phyloP scores from a whole-genome alignment of 53 echinoderm and acorn worm genomes.

The Apostichopus leukothele region DNA sequence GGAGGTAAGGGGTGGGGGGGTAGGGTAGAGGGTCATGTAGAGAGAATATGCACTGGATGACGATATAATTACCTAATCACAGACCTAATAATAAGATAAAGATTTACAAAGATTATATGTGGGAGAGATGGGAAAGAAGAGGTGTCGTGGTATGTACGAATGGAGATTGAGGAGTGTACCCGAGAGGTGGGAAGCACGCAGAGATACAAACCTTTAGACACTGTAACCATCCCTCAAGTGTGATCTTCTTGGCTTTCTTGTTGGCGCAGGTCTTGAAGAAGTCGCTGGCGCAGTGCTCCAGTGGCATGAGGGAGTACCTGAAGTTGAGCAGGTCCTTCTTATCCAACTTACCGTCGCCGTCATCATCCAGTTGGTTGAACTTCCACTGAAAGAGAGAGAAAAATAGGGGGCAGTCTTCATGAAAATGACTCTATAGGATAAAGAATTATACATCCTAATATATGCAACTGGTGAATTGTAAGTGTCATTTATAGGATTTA shows the following conservation, averaged over 20 bases:
- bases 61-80: too few relatives aligned
- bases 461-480: neutral
- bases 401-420: neutral
- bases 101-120: too few relatives aligned
- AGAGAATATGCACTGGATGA: neutral
- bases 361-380: slow-evolving; percentile 72
- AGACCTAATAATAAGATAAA: too few relatives aligned
- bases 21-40: neutral
- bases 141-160: too few relatives aligned
- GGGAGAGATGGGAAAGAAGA: too few relatives aligned
- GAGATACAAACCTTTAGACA: slow-evolving; percentile 66
- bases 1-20: neutral
- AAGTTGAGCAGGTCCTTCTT: slow-evolving; percentile 73
- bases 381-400: slow-evolving; percentile 72
- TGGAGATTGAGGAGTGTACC: too few relatives aligned
- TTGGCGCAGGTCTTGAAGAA: slow-evolving; percentile 78
- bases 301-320: slow-evolving; percentile 89
- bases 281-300: slow-evolving; percentile 84
- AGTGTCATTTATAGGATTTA: too few relatives aligned
- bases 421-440: neutral
- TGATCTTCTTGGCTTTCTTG: slow-evolving; percentile 56
- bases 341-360: slow-evolving; percentile 68
- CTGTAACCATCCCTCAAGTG: slow-evolving; percentile 63
- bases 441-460: neutral
- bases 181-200: neutral